Percentiles rank a stretch among this genome's conserved stretches.
Evolutionary conservation across 2,113 vertebrate genomes (phyloP).

Genomic region (Myxocyprinus asiaticus): DNA sequence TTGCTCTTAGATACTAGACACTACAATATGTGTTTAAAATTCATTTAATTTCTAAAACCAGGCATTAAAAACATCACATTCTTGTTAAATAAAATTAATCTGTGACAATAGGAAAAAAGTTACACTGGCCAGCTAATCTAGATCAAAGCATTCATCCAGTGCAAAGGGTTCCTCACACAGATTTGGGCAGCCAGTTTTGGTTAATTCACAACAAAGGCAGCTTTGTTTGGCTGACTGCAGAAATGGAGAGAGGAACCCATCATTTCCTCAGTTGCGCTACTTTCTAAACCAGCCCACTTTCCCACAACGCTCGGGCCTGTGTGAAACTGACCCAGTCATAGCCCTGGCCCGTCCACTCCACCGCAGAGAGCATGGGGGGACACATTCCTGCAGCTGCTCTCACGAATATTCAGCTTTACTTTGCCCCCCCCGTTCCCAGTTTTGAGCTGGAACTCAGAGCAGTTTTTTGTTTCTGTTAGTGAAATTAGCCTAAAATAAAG

Average conservation of each 20-base stretch:
- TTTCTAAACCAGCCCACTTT: slow-evolving; percentile 29
- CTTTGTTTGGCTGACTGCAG: slow-evolving; percentile 40
- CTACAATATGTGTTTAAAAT: not conserved
- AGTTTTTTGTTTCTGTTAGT: slow-evolving; percentile 7
- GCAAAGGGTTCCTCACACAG: slow-evolving; percentile 17
- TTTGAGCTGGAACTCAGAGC: not conserved
- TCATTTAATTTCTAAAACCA: not conserved
- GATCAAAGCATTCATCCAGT: not conserved
- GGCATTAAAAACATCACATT: not conserved
- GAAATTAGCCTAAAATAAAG: slow-evolving; percentile 22
- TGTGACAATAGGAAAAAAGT: not conserved
- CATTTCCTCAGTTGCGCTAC: slow-evolving; percentile 3
- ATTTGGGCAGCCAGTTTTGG: not conserved
- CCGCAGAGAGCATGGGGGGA: slow-evolving; percentile 12
- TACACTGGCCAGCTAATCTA: slow-evolving; percentile 16
- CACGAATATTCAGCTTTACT: slow-evolving; percentile 9
- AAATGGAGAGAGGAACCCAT: slow-evolving; percentile 36
- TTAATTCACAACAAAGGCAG: slow-evolving; percentile 38
- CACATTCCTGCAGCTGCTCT: slow-evolving; percentile 30
- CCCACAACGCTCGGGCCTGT: slow-evolving; percentile 26
- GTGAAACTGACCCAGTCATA: slow-evolving; percentile 29
- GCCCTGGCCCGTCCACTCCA: slow-evolving; percentile 11
- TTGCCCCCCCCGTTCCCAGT: slow-evolving; percentile 3
- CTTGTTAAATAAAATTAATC: not conserved
- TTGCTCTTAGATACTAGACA: not conserved